Conservation (phyloP, 2,888 invertebrate genomes). For the Serripes groenlandicus region DNA sequence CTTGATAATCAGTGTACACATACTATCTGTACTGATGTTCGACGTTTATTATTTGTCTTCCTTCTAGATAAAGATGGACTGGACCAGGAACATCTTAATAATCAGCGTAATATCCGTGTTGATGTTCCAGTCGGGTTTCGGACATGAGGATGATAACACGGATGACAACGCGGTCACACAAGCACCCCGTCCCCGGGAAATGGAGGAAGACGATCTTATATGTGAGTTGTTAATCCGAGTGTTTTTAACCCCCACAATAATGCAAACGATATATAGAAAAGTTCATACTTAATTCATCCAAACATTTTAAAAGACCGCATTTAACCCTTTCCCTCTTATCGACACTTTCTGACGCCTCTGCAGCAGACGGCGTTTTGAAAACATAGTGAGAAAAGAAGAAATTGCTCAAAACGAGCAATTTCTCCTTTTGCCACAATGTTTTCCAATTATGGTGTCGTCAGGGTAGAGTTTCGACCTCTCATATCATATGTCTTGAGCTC, state of each 20-base stretch:
- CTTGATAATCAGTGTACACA: too few species aligned
- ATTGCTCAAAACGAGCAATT: background rate
- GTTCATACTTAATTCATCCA: background rate
- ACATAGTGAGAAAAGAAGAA: background rate
- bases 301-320: background rate
- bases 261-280: background rate
- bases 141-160: too few species aligned
- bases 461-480: too few species aligned
- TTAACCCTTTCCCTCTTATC: background rate
- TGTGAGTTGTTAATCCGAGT: slow-evolving; percentile 25
- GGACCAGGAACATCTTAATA: too few species aligned
- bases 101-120: background rate
- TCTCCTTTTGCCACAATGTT: background rate
- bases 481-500: too few species aligned
- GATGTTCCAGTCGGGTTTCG: background rate
- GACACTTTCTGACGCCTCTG: background rate
- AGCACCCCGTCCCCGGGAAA: slow-evolving; percentile 17
- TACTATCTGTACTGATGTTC: too few species aligned
- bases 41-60: too few species aligned
- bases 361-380: background rate
- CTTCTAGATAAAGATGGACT: too few species aligned
- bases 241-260: background rate
- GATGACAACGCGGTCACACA: background rate
- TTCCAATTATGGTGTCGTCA: too few species aligned
- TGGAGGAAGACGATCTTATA: slow-evolving; percentile 50